These are phyloP conservation scores for Agonopterix alstromeriana DNA, from an alignment of 2,888 invertebrate species.

Conservation along the genomic window DNA sequence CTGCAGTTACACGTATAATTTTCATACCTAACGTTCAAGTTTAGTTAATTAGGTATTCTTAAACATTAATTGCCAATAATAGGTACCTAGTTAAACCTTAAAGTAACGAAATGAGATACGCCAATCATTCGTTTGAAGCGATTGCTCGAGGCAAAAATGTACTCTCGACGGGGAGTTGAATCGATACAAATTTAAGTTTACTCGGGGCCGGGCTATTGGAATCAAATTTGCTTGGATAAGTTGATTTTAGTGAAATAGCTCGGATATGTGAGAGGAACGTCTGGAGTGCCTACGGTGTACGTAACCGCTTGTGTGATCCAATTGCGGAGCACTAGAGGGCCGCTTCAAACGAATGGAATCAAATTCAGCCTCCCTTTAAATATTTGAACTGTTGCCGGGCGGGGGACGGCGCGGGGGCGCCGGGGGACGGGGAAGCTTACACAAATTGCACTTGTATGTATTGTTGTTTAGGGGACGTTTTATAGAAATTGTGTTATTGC, in stretches of 20 bases:
- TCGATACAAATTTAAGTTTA: slow-evolving; percentile 48
- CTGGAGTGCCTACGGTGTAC: slow-evolving; percentile 6
- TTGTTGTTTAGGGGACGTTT: slow-evolving; percentile 3
- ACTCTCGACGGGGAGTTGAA: slow-evolving; percentile 7
- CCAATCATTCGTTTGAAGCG: too few relatives aligned
- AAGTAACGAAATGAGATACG: too few relatives aligned
- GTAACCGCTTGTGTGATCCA: slow-evolving; percentile 68
- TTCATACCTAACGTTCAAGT: too few relatives aligned
- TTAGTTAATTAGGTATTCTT: too few relatives aligned
- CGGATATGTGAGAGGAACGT: slow-evolving; percentile 15
- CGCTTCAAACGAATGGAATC: slow-evolving; percentile 47
- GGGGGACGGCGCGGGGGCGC: slow-evolving; percentile 16
- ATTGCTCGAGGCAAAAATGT: too few relatives aligned
- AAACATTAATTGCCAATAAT: too few relatives aligned
- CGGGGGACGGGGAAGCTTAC: slow-evolving; percentile 12
- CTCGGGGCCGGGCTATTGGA: slow-evolving; percentile 41
- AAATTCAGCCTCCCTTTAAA: slow-evolving; percentile 68
- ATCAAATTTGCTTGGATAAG: slow-evolving; percentile 60
- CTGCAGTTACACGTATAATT: too few relatives aligned
- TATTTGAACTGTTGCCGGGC: slow-evolving; percentile 55
- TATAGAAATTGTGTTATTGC: slow-evolving; percentile 1
- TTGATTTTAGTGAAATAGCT: slow-evolving; percentile 59
- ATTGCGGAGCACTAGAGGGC: slow-evolving; percentile 46
- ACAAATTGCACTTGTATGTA: slow-evolving; percentile 7
- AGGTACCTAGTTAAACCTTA: too few relatives aligned